phyloP scores from a whole-genome alignment of 92 coral and sea anemone genomes.

The Parazoanthus darwini region DNA sequence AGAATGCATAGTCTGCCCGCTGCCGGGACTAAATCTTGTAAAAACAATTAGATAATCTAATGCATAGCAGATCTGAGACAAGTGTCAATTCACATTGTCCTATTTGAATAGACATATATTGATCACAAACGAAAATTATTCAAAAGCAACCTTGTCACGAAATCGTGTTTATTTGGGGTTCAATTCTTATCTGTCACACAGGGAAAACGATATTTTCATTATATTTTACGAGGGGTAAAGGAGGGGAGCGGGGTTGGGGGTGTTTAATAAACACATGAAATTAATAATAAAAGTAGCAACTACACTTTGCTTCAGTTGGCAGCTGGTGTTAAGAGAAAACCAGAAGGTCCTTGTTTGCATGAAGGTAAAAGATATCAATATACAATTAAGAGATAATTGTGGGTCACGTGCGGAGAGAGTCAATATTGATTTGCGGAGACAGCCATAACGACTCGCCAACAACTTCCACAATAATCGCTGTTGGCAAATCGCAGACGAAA shows the following conservation, averaged over 20 bases:
- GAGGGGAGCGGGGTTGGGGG: too few species aligned
- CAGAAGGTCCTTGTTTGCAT: background rate
- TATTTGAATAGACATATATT: too few species aligned
- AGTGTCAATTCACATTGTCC: too few species aligned
- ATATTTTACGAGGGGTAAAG: too few species aligned
- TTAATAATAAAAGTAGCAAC: background rate
- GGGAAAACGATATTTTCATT: too few species aligned
- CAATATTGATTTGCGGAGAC: conserved; percentile 27
- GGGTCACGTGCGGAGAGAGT: conserved; percentile 30
- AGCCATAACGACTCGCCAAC: background rate
- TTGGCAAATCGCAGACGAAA: background rate
- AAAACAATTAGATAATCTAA: too few species aligned
- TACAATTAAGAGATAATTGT: background rate
- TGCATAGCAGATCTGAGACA: too few species aligned
- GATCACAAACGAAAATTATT: too few species aligned
- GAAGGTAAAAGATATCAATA: background rate
- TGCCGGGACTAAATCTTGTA: background rate
- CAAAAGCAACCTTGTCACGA: too few species aligned
- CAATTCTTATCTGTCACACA: too few species aligned
- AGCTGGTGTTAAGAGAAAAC: background rate
- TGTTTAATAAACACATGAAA: background rate
- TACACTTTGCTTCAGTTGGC: background rate
- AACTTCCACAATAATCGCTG: conserved; percentile 4
- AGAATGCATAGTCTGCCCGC: background rate
- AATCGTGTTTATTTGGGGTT: too few species aligned